Base-by-base conservation (phyloP, 2,113 vertebrate genomes). In the Plestiodon gilberti region DNA sequence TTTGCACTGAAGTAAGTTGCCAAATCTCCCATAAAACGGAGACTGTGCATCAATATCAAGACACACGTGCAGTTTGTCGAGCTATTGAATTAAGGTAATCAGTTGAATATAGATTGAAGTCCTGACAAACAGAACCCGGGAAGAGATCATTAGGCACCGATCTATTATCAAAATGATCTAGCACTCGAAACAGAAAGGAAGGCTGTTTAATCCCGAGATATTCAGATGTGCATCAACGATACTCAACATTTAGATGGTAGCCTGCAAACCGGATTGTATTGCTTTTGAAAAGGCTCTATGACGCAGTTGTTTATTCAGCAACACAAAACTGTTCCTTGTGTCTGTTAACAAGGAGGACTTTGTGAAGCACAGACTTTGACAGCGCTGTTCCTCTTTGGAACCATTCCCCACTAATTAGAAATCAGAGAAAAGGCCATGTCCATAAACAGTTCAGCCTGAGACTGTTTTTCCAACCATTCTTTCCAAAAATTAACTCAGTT, bases 371-470 rank as follows among this genome's bases (percentile, higher is more conserved):
- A 93, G 95, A 90, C 90, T 93, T 96, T 91, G 82, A 85, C 82
- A 62, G 90, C 33, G 85, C 93, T 94, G 90, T 90, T 96, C 93
- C 93, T 95, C 91, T 94, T 95, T 95, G 94, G 93, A 96, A 89
- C 90, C 89, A 92, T 96, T 96, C 95, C 94, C 91, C 95, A 95
- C 94, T 96, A 96, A 97, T 97, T 96, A 97, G 93, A 95, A 96
- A 96, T 93, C 95, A 96, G 93, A 96, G 93, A 96, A 96, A 96
- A 96, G 91, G 62, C 89, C 65, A 90, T 93, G 92, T 94, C 96
- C 94, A 76, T 85, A 93, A 95, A 91, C 84, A 88, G 86, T 48
- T 62, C 73, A 67, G 86, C 90, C 93, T 89, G 89, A 90, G 87
- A 93, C 88, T 81, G 67, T 88, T 90, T 91, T 96, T 94, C 93